A percentile compares a stretch with the other conserved stretches of the same genome.
Evolutionary conservation across 2,113 vertebrate genomes (phyloP).

Genomic region (Lathamus discolor): DNA sequence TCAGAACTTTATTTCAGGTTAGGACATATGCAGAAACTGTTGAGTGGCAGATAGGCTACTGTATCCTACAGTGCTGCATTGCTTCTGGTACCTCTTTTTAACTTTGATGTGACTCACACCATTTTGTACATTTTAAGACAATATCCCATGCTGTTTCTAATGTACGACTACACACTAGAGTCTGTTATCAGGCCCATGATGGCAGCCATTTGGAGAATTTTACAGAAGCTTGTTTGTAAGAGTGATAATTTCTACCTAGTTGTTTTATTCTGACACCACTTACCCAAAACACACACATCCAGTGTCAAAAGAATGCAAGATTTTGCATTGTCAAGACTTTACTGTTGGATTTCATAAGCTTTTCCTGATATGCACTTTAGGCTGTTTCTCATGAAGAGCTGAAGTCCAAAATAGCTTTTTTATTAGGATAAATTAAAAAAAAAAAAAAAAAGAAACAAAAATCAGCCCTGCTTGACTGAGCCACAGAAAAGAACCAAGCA

Average conservation of each 20-base stretch:
- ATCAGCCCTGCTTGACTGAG: not conserved
- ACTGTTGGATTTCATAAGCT: not conserved
- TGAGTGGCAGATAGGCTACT: not conserved
- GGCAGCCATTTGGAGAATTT: not conserved
- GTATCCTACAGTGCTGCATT: not conserved
- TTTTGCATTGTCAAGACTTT: not conserved
- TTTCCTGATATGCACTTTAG: not conserved
- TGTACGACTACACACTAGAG: not conserved
- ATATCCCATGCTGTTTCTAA: not conserved
- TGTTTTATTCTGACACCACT: not conserved
- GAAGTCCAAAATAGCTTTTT: not conserved
- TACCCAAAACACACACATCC: not conserved
- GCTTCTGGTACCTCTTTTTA: not conserved
- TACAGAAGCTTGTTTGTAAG: not conserved
- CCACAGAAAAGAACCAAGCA: not conserved
- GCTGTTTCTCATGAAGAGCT: not conserved
- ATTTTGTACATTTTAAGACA: not conserved
- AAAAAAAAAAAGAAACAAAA: not conserved
- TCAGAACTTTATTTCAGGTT: not conserved
- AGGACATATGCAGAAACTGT: not conserved
- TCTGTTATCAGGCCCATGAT: not conserved
- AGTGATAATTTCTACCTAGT: not conserved
- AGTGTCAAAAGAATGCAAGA: not conserved
- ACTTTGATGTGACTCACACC: not conserved
- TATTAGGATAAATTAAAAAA: not conserved